Evolutionary conservation across 1,140 invertebrate species (phyloP).

Genomic region (Anastrepha obliqua): DNA sequence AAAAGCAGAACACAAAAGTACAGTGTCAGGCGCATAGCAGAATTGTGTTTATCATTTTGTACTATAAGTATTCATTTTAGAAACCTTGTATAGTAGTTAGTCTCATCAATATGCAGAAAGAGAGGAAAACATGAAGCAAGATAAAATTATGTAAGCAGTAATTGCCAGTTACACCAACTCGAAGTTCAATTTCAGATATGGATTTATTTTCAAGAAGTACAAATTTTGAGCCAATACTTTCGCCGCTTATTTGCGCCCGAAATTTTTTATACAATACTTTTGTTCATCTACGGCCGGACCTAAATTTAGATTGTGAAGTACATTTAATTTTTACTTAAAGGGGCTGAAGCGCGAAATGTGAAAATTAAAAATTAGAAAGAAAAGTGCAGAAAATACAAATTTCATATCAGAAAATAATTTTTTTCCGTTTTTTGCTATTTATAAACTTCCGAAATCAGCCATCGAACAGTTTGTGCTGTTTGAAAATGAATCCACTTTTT

Average conservation of each 20-base stretch:
- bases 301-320: no score
- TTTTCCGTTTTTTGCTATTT: no score
- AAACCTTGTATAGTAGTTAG: conserved; percentile 30
- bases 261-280: no score
- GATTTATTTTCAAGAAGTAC: background rate
- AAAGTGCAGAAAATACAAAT: no score
- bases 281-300: no score
- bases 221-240: background rate
- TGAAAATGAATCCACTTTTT: no score
- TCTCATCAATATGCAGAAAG: background rate
- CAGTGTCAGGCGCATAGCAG: background rate
- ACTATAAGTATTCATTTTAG: background rate
- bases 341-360: no score
- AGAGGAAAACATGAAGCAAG: background rate
- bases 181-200: background rate
- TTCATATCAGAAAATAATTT: no score
- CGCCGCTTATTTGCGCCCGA: no score
- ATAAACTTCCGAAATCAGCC: no score
- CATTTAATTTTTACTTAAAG: no score
- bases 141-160: background rate
- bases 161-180: background rate
- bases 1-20: background rate
- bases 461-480: no score
- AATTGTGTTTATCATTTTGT: conserved; percentile 32
- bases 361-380: background rate